Evolutionary conservation across 1,140 invertebrate genomes (phyloP), one percentile per base, ranked within the genome.

Genomic region (Solenopsis invicta): DNA sequence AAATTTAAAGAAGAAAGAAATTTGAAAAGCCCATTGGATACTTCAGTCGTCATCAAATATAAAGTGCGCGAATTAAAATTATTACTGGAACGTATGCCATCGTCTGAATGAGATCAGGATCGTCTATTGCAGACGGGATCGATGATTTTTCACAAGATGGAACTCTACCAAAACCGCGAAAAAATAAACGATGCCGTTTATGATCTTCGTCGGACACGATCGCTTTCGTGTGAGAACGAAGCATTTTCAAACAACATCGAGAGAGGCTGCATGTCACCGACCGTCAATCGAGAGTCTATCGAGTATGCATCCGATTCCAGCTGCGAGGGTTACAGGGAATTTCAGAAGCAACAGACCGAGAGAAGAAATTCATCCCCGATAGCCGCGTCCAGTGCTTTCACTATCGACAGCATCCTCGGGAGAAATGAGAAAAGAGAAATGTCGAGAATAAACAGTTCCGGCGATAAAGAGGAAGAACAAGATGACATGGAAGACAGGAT

Each of bases 331-430:
- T 91, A 80, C 67, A 85, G 80, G 10, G 89, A 86, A 8, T 67
- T 66, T 61, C 72, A 59, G 12, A 84, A 77, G 34, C 64, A 62
- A 8, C 88, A 77, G 16, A 56, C 16, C 1, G 87, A 89, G 29
- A 71, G 82, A 29, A 92, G 81, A 13, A 86, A 88, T 52, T 67
- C 86, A 8, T 86, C 85, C 3, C 81, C 81, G 52, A 80, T 86
- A 9, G 69, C 86, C 13, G 80, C 86, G 71, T 88, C 91, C 6
- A 93, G 92, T 80, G 92, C 92, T 48, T 94, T 94, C 52, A 93
- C 93, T 0, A 94, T 94, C 41, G 94, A 94, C 69, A 94, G 89
- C 61, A 94, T 94, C 76, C 91, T 94, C 0, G 93, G 93, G 0
- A 93, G 88, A 75, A 85, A 77, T 16, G 91, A 91, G 8, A 93